A percentile compares a stretch with the other conserved stretches of the same genome.
Conservation (phyloP, 1,140 invertebrate genomes). For the Leptinotarsa texana region DNA sequence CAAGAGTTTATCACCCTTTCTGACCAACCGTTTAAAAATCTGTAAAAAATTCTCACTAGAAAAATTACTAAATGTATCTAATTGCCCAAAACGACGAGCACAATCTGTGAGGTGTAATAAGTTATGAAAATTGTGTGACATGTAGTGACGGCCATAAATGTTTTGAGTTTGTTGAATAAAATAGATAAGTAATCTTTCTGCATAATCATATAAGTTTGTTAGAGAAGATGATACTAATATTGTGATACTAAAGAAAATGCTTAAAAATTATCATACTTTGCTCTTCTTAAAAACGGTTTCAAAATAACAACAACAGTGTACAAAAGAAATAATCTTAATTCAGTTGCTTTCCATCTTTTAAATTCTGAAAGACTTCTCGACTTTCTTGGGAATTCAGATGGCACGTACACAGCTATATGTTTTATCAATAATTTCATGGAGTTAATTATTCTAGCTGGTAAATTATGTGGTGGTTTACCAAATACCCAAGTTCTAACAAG, state of each 20-base stretch:
- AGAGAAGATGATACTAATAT: constrained; percentile 4
- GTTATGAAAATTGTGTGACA: constrained; percentile 12
- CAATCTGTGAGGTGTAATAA: not conserved
- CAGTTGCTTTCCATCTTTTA: too few species aligned
- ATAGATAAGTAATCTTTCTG: not conserved
- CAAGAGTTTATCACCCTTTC: not conserved
- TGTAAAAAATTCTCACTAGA: not conserved
- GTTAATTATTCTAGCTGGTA: too few species aligned
- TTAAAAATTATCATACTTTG: constrained; percentile 1
- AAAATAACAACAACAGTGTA: too few species aligned
- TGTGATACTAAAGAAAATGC: not conserved
- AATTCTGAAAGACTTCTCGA: too few species aligned
- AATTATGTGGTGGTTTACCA: too few species aligned
- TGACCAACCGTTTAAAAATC: not conserved
- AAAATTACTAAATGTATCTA: not conserved
- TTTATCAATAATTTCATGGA: too few species aligned
- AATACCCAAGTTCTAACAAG: too few species aligned
- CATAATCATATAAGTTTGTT: constrained; percentile 7
- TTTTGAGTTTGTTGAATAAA: not conserved
- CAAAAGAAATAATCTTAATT: too few species aligned
- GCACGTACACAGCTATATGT: too few species aligned
- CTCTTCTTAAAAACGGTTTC: too few species aligned
- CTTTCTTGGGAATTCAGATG: too few species aligned
- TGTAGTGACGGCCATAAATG: not conserved
- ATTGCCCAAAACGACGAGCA: not conserved